phyloP scores from a whole-genome alignment of 2,888 invertebrate genomes.

The Xanthia togata region DNA sequence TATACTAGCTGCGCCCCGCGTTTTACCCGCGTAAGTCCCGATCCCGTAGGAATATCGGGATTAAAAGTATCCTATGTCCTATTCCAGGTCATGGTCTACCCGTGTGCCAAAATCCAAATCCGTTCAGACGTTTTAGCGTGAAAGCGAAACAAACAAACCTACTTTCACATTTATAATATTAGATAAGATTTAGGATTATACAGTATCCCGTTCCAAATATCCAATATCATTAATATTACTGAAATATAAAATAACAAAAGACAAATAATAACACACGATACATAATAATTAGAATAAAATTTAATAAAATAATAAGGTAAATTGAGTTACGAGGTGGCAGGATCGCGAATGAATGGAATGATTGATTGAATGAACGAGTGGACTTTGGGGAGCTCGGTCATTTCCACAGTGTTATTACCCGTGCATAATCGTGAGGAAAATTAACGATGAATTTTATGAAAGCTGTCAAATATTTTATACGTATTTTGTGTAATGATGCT shows the following conservation, averaged over 20 bases:
- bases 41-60: too few species aligned
- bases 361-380: slow-evolving; percentile 70
- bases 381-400: slow-evolving; percentile 58
- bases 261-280: slow-evolving; percentile 5
- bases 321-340: slow-evolving; percentile 60
- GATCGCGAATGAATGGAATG: slow-evolving; percentile 66
- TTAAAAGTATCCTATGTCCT: too few species aligned
- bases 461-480: slow-evolving; percentile 50
- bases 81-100: too few species aligned
- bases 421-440: slow-evolving; percentile 61
- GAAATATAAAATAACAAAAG: not conserved
- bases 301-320: slow-evolving; percentile 44
- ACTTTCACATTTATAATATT: too few species aligned
- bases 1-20: too few species aligned
- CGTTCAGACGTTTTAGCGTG: too few species aligned
- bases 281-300: slow-evolving; percentile 29
- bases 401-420: slow-evolving; percentile 56
- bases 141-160: too few species aligned
- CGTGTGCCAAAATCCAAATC: too few species aligned
- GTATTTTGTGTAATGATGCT: slow-evolving; percentile 35
- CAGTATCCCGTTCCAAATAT: not conserved
- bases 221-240: not conserved
- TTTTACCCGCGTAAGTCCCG: too few species aligned
- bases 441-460: slow-evolving; percentile 60
- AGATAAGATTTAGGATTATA: not conserved